A percentile compares a stretch with the other conserved stretches of the same genome.
Conservation (phyloP, 2,797 vertebrate species). For the Eulemur albifrons region DNA sequence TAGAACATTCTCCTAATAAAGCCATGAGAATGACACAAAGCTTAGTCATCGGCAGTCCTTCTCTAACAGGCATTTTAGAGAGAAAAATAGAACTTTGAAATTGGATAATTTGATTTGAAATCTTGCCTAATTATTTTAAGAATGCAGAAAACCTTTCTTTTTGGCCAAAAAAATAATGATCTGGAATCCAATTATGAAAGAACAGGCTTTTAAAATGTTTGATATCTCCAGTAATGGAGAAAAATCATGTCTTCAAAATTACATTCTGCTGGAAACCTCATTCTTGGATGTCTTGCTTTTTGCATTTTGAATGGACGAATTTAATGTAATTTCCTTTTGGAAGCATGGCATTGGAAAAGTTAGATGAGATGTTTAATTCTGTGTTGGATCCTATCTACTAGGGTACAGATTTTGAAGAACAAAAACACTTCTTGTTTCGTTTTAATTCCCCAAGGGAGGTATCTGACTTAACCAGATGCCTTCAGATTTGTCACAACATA, state of each 20-base stretch:
- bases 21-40: constrained; percentile 82
- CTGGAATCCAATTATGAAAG: constrained; percentile 81
- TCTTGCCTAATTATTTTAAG: constrained; percentile 85
- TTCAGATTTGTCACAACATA: constrained; percentile 55
- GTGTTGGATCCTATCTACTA: constrained; percentile 65
- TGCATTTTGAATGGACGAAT: constrained; percentile 76
- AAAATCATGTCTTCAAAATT: constrained; percentile 69
- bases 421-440: constrained; percentile 66
- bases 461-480: constrained; percentile 59
- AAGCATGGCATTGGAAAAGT: constrained; percentile 71
- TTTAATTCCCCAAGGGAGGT: constrained; percentile 60
- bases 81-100: constrained; percentile 83
- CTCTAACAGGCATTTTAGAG: constrained; percentile 79
- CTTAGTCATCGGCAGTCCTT: constrained; percentile 84
- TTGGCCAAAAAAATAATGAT: constrained; percentile 82
- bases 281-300: constrained; percentile 77
- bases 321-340: constrained; percentile 77
- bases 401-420: constrained; percentile 71
- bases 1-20: constrained; percentile 88
- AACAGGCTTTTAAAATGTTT: constrained; percentile 77
- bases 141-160: constrained; percentile 82
- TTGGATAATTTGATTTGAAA: constrained; percentile 85
- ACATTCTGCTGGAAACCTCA: constrained; percentile 74
- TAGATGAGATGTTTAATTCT: constrained; percentile 71
- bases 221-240: constrained; percentile 74